These are phyloP conservation scores for Fundulus diaphanus DNA, from an alignment of 2,797 vertebrate genomes.

Conservation along the genomic window DNA sequence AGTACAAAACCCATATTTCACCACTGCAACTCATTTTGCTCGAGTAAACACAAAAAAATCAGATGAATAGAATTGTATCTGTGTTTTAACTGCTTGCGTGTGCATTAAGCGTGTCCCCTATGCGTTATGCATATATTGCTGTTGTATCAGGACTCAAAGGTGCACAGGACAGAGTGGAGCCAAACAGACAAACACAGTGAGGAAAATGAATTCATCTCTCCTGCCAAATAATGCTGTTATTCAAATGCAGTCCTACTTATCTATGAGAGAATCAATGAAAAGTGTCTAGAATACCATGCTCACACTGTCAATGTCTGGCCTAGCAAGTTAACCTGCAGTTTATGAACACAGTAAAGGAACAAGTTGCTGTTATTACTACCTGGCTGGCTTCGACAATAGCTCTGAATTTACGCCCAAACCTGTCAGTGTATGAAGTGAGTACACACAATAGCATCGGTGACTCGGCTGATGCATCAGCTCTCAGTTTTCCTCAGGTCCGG, in stretches of 20 bases:
- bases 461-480: slow-evolving; percentile 69
- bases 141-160: slow-evolving; percentile 61
- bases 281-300: slow-evolving; percentile 29
- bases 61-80: background rate
- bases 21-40: background rate
- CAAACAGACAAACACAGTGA: slow-evolving; percentile 12
- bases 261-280: slow-evolving; percentile 41
- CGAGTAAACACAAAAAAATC: background rate
- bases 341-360: slow-evolving; percentile 60
- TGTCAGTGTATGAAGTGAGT: slow-evolving; percentile 64
- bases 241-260: slow-evolving; percentile 51
- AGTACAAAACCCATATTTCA: background rate
- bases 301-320: slow-evolving; percentile 39
- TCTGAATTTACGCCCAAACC: slow-evolving; percentile 51
- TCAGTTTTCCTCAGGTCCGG: slow-evolving; percentile 55
- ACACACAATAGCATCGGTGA: slow-evolving; percentile 63
- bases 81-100: background rate
- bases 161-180: slow-evolving; percentile 2
- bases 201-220: slow-evolving; percentile 31
- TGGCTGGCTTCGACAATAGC: slow-evolving; percentile 59
- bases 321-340: slow-evolving; percentile 65
- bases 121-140: slow-evolving; percentile 61
- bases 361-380: slow-evolving; percentile 46
- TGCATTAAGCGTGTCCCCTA: background rate
- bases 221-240: slow-evolving; percentile 45